Conservation (phyloP, 2,888 invertebrate species). For the Reticulitermes lucifugus region DNA sequence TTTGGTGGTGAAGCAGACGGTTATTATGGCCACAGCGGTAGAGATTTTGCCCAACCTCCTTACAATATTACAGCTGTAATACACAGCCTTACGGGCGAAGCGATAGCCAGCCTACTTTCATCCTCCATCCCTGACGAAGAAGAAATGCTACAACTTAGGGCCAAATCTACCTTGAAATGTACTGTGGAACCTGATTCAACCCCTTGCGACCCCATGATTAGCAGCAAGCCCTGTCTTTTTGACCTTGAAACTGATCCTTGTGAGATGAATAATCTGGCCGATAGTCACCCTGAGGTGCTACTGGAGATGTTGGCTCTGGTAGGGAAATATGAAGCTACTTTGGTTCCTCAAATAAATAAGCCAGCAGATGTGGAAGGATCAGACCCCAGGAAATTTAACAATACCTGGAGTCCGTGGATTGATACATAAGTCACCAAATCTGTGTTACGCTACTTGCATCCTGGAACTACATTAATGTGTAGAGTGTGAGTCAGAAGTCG, state of each 20-base stretch:
- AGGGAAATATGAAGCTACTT: conserved; percentile 65
- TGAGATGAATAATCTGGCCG: conserved; percentile 76
- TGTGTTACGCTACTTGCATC: too few relatives aligned
- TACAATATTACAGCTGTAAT: conserved; percentile 64
- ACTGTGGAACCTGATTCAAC: conserved; percentile 53
- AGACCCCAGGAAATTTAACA: conserved; percentile 77
- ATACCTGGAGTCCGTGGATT: conserved; percentile 79
- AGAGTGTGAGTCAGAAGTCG: too few relatives aligned
- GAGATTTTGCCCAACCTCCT: conserved; percentile 59
- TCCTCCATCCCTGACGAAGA: not conserved
- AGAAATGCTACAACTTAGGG: conserved; percentile 49
- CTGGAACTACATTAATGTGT: too few relatives aligned
- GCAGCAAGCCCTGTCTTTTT: conserved; percentile 73
- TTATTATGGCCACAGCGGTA: conserved; percentile 64
- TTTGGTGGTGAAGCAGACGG: conserved; percentile 59
- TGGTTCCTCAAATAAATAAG: conserved; percentile 68
- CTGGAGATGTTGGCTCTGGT: conserved; percentile 65
- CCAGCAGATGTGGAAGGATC: conserved; percentile 69
- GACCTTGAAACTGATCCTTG: conserved; percentile 84
- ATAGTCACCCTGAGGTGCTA: conserved; percentile 65
- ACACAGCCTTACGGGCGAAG: conserved; percentile 62
- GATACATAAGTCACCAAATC: not conserved
- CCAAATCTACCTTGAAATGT: conserved; percentile 46
- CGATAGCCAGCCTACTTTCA: conserved; percentile 55
- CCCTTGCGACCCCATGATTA: conserved; percentile 54